phyloP scores from a whole-genome alignment of 2,113 vertebrate genomes.

The Antennarius striatus region DNA sequence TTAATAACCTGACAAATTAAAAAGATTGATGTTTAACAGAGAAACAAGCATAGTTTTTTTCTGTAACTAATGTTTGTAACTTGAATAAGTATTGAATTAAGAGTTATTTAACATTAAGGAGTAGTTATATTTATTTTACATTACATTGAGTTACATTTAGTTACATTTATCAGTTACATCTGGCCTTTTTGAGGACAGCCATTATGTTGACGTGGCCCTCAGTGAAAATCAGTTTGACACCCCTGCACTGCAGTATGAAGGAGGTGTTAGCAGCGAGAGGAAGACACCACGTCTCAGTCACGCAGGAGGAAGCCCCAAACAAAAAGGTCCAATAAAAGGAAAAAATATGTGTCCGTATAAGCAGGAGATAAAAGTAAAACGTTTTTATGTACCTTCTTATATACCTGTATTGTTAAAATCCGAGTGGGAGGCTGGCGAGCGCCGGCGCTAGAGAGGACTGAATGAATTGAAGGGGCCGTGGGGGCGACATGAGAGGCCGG shows the following conservation, averaged over 20 bases:
- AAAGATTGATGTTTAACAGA: too few relatives aligned
- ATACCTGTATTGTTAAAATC: not conserved
- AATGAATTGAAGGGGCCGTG: slow-evolving; percentile 23
- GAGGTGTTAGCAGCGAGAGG: not conserved
- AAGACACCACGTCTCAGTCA: not conserved
- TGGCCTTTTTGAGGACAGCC: too few relatives aligned
- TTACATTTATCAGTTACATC: too few relatives aligned
- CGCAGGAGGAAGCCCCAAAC: not conserved
- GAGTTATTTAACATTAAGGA: too few relatives aligned
- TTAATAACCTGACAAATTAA: too few relatives aligned
- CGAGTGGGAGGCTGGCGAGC: not conserved
- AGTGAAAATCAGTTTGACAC: too few relatives aligned
- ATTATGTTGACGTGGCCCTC: too few relatives aligned
- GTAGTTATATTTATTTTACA: too few relatives aligned
- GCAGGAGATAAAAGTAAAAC: not conserved
- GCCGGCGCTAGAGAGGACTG: slow-evolving; percentile 30
- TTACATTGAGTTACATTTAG: too few relatives aligned
- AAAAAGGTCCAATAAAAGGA: not conserved
- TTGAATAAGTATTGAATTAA: too few relatives aligned
- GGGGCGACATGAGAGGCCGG: slow-evolving; percentile 7
- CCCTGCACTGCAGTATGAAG: not conserved
- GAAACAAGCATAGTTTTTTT: too few relatives aligned
- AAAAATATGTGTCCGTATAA: not conserved
- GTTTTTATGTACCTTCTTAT: not conserved
- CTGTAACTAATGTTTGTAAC: too few relatives aligned